Percentiles rank a stretch among this genome's conserved stretches.
phyloP scores from a whole-genome alignment of 2,888 invertebrate genomes.

The Melanotus villosus region DNA sequence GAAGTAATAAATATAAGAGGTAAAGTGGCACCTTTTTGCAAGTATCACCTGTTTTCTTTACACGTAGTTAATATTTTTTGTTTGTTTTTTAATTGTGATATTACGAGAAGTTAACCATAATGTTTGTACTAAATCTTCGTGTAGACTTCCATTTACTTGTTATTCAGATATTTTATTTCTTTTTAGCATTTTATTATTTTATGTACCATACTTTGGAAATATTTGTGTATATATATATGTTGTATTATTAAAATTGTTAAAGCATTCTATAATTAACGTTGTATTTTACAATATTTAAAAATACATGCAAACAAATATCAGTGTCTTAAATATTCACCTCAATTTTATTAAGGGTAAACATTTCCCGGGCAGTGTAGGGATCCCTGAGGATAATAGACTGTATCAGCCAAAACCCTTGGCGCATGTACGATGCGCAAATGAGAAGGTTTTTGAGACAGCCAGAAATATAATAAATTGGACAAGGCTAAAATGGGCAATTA shows the following conservation, averaged over 20 bases:
- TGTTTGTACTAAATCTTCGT: conserved; percentile 39
- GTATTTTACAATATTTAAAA: conserved; percentile 37
- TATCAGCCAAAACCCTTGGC: too few species aligned
- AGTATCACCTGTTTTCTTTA: conserved; percentile 36
- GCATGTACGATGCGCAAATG: too few species aligned
- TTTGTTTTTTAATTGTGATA: conserved; percentile 39
- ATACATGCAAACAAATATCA: neutral
- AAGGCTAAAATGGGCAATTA: too few species aligned
- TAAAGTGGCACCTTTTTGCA: conserved; percentile 17
- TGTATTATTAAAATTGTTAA: conserved; percentile 43
- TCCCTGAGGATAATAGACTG: too few species aligned
- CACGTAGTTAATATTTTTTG: conserved; percentile 35
- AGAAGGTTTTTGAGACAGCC: too few species aligned
- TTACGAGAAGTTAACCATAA: conserved; percentile 43
- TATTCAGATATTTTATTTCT: conserved; percentile 30
- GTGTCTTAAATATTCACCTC: too few species aligned
- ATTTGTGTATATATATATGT: conserved; percentile 34
- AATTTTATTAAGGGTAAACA: too few species aligned
- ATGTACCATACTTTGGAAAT: conserved; percentile 33
- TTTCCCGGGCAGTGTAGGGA: too few species aligned
- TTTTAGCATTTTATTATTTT: conserved; percentile 27
- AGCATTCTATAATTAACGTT: conserved; percentile 39
- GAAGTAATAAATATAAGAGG: neutral
- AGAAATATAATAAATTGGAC: too few species aligned
- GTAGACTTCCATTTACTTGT: conserved; percentile 35